phyloP scores from a whole-genome alignment of 2,113 vertebrate species.

The Pyrgilauda ruficollis region DNA sequence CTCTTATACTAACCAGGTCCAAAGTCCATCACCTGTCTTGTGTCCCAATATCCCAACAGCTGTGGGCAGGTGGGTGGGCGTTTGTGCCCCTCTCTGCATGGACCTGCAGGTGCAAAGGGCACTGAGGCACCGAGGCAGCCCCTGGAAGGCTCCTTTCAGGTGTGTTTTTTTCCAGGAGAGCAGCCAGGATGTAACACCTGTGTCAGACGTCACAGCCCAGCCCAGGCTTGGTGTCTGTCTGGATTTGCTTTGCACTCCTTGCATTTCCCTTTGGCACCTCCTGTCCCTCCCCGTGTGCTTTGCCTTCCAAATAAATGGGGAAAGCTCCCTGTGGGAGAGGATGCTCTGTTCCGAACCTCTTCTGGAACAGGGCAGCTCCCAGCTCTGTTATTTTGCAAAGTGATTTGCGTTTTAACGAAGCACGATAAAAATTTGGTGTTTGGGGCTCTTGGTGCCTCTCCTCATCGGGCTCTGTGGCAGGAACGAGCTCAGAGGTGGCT shows the following conservation, averaged over 20 bases:
- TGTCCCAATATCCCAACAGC: background rate
- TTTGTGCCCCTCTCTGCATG: background rate
- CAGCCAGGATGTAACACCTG: accelerated
- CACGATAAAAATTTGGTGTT: accelerated
- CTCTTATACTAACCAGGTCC: background rate
- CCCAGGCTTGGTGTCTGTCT: background rate
- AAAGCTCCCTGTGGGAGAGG: background rate
- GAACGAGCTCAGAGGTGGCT: background rate
- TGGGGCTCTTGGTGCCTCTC: background rate
- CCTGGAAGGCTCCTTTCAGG: background rate
- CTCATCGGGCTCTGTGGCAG: background rate
- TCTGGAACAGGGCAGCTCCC: background rate
- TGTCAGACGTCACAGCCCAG: background rate
- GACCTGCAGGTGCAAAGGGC: background rate
- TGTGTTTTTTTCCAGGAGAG: background rate
- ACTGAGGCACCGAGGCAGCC: background rate
- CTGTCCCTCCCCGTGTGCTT: background rate
- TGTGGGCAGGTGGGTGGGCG: background rate
- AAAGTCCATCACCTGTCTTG: background rate
- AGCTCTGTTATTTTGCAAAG: background rate
- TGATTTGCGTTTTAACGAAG: background rate
- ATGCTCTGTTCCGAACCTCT: background rate
- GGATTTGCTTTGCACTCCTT: background rate
- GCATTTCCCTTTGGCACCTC: background rate
- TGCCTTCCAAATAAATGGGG: background rate